phyloP scores from a whole-genome alignment of 2,888 invertebrate genomes.

The Globia sparganii region DNA sequence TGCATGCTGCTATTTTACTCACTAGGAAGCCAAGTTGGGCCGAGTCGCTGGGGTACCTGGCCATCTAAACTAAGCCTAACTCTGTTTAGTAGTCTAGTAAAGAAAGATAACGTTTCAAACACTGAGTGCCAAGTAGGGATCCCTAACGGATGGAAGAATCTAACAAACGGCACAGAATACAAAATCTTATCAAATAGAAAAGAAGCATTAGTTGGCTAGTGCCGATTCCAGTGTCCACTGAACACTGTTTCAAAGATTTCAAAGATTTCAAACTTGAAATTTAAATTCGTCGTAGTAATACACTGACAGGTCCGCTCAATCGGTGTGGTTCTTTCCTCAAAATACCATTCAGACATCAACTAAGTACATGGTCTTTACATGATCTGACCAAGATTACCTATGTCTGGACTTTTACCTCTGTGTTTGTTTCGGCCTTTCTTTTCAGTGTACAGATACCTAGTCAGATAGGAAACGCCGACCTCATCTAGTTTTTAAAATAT shows the following conservation, averaged over 20 bases:
- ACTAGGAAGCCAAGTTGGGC: not conserved
- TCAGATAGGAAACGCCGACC: no score
- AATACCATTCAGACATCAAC: no score
- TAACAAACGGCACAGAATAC: not conserved
- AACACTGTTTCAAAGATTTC: not conserved
- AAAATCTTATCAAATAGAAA: slow-evolving; percentile 16
- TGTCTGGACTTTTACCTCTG: no score
- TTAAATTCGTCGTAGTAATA: not conserved
- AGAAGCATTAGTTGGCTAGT: not conserved
- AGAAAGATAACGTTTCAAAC: not conserved
- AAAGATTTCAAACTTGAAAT: not conserved
- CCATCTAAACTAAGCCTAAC: not conserved
- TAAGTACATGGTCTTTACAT: no score
- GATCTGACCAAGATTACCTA: no score
- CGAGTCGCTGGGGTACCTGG: not conserved
- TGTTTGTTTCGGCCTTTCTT: no score
- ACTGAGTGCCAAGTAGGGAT: not conserved
- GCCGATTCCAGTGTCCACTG: not conserved
- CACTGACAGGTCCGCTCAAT: no score
- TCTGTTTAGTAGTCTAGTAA: slow-evolving; percentile 1
- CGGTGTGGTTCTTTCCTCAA: no score
- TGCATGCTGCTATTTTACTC: not conserved
- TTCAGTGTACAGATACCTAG: no score
- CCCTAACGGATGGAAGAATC: no score
- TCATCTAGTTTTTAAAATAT: no score